Percentiles rank a stretch among this genome's conserved stretches.
Evolutionary conservation across 2,113 vertebrate genomes (phyloP).

Genomic region (Okapia johnstoni): DNA sequence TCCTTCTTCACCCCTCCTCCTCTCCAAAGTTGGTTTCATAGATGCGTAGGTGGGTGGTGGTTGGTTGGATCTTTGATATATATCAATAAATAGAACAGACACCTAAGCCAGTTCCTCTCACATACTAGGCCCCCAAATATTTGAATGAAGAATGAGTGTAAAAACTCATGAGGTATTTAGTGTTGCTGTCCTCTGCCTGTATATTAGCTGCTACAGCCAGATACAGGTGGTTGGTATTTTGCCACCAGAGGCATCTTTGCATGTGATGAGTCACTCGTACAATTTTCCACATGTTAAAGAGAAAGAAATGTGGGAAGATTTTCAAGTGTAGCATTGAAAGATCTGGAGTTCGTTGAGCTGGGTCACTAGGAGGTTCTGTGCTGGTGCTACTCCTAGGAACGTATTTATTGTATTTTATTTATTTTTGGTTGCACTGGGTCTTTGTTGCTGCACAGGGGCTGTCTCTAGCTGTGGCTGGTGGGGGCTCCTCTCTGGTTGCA

Average conservation of each 20-base stretch:
- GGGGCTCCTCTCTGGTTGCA: background rate
- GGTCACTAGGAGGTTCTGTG: background rate
- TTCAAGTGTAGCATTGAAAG: background rate
- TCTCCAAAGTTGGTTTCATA: background rate
- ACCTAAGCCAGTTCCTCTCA: background rate
- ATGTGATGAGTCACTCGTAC: background rate
- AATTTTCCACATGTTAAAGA: background rate
- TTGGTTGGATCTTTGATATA: background rate
- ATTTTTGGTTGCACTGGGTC: background rate
- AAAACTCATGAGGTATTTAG: background rate
- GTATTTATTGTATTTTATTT: background rate
- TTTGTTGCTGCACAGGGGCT: background rate
- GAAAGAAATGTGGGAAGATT: background rate
- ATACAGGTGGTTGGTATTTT: background rate
- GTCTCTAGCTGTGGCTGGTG: background rate
- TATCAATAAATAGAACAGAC: background rate
- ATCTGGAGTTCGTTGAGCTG: background rate
- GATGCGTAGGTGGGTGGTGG: background rate
- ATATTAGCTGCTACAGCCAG: background rate
- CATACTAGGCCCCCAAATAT: background rate
- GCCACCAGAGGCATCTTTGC: background rate
- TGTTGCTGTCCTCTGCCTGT: background rate
- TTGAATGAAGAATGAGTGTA: background rate
- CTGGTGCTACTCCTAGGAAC: background rate
- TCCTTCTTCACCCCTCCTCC: background rate